Base-by-base conservation (phyloP, 1,140 invertebrate species). In the Trichonephila clavata region DNA sequence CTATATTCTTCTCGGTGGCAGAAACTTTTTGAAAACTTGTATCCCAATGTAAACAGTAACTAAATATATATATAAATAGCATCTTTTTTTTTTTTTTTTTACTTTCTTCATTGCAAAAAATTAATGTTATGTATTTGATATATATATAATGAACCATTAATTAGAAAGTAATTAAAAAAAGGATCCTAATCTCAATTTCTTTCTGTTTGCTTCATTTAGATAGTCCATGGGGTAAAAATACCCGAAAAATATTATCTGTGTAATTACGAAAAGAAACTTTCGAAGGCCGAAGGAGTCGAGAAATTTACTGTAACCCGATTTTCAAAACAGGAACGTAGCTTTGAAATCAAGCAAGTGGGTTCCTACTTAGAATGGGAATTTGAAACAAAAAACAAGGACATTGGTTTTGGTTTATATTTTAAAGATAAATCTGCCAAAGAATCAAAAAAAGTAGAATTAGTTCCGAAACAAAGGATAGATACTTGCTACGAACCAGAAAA, bases 171-270 rank as follows among this genome's bases (percentile, higher is more conserved):
- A 16, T 14, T 16, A 61, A 60, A 61, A 61, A 2, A 7, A 61
- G 2, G 20, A 10, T 61, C 60, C 60, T 61, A 16, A 39, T 39
- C 32, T 1, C 32, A 39, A 39, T 39, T 1, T 39, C 32, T 7
- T 21, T 65, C 21, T 21, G 7, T 7, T 43, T 14, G 16, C 16
- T 59, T 59, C n/a, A 95, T 95, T 39, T 93, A 98, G 97, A 96
- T 98, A 88, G 96, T 96, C 92, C 97, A 97, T 95, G 98, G 98
- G 68, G 98, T 98, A 7, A 98, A 97, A 96, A 96, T 99, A 50
- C 98, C 98, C n/a, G 97, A 98, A 95, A 96, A 95, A 96, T 97
- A 96, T 95, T 97, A 98, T 95, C 96, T 96, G 61, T 96, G 96
- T 7, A 88, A 88, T 27, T 63, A 14, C 1, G 59, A 88, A 32